These are phyloP conservation scores for Psittacula derbiana DNA, from an alignment of 2,797 vertebrate species.

Conservation along the genomic window DNA sequence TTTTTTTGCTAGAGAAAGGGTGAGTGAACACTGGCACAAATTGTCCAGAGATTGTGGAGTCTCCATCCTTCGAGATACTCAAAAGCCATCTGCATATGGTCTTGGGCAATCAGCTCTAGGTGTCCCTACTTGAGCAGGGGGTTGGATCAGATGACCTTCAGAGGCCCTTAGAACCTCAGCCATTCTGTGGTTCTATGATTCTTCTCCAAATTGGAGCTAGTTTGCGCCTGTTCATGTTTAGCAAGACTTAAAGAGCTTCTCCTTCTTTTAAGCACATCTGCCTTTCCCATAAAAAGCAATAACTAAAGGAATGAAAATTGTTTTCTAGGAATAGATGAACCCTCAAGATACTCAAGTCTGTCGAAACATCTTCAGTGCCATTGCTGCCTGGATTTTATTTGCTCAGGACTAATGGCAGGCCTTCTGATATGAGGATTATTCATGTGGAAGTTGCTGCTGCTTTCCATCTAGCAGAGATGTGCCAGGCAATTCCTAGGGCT, in stretches of 20 bases:
- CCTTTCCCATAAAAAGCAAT: not conserved
- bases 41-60: not conserved
- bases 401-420: not conserved
- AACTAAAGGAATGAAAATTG: not conserved
- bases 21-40: not conserved
- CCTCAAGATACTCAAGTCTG: not conserved
- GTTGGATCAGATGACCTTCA: not conserved
- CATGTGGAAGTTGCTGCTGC: not conserved
- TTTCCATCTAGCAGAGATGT: not conserved
- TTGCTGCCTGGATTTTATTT: not conserved
- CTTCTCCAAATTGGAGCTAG: not conserved
- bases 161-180: not conserved
- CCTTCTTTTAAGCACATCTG: not conserved
- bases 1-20: no score
- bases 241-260: not conserved
- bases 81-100: not conserved
- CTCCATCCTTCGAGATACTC: not conserved
- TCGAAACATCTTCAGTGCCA: not conserved
- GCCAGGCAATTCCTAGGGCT: not conserved
- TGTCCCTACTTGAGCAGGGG: not conserved
- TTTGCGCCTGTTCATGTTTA: not conserved
- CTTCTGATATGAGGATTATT: not conserved
- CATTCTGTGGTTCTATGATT: not conserved
- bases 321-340: not conserved
- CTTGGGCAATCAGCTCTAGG: not conserved